Base-by-base conservation (phyloP, 2,113 vertebrate species). In the Tragelaphus strepsiceros region DNA sequence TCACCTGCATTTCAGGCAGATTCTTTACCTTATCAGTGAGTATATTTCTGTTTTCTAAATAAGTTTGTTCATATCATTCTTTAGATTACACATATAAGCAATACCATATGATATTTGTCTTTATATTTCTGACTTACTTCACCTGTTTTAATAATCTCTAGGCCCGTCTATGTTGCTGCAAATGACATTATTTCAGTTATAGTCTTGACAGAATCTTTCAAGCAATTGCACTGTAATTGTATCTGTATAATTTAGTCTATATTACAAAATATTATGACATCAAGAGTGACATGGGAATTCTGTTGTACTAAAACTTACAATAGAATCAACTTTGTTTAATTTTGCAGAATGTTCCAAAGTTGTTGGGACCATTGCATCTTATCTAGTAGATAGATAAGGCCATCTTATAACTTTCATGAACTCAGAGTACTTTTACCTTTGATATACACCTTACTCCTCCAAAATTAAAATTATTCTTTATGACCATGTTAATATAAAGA, bases 251-350 rank as follows among this genome's bases (percentile, higher is more conserved):
- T 58, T 83, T 74, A 58, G 8, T 90, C 16, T 88, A 12, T 49
- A 49, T 32, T 62, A 46, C 51, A 94, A 90, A 86, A 90, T 94
- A 90, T 62, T 96, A 46, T 88, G 62, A 88, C 28, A 62, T 53
- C 3, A 24, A 87, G 54, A 80, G 64, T 83, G 74, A 32, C 51
- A 49, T 56, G 46, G 54, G 19, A 26, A 77, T 86, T 84, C 64
- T 64, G 22, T 11, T 53, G 1, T 82, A 30, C 39, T 64, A 14
- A 94, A 62, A 64, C 12, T 80, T 78, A 22, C 1, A 91, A 14
- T 12, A 21, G n/a, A 54, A 51, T 49, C 7, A 8, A 0, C 58
- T 82, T 35, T 87, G 22, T 10, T 85, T 86, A 54, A 78, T 82
- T 64, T 35, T 71, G n/a, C 12, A n/a, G 21, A 93, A 56, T 59